Conservation (phyloP, 2,797 vertebrate genomes). For the Rousettus madagascariensis region DNA sequence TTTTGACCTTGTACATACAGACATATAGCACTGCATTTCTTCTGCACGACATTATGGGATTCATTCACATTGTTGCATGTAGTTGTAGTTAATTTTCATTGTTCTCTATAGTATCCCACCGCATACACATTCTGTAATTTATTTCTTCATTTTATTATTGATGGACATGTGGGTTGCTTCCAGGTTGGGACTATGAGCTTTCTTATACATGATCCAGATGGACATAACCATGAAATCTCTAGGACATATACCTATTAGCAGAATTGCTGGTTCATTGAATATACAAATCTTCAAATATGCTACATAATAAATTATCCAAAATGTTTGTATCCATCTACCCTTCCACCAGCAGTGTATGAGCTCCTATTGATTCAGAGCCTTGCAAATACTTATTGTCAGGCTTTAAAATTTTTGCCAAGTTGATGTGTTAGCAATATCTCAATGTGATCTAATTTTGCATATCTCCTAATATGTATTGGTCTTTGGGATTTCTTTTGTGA, state of each 20-base stretch:
- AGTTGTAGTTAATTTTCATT: background rate
- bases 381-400: background rate
- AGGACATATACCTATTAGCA: background rate
- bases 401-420: background rate
- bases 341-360: background rate
- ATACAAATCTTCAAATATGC: background rate
- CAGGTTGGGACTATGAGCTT: background rate
- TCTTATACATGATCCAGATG: background rate
- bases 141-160: background rate
- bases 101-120: background rate
- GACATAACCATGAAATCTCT: background rate
- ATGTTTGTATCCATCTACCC: background rate
- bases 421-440: background rate
- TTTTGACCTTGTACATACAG: background rate
- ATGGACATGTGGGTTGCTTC: background rate
- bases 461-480: background rate
- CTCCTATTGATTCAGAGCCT: background rate
- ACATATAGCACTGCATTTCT: background rate
- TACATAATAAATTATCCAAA: background rate
- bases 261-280: background rate
- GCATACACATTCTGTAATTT: background rate
- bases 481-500: background rate
- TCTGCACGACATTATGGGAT: background rate
- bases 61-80: background rate
- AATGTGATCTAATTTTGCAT: background rate